Base-by-base conservation (phyloP, 2,888 invertebrate genomes). In the Aphrophora alni region DNA sequence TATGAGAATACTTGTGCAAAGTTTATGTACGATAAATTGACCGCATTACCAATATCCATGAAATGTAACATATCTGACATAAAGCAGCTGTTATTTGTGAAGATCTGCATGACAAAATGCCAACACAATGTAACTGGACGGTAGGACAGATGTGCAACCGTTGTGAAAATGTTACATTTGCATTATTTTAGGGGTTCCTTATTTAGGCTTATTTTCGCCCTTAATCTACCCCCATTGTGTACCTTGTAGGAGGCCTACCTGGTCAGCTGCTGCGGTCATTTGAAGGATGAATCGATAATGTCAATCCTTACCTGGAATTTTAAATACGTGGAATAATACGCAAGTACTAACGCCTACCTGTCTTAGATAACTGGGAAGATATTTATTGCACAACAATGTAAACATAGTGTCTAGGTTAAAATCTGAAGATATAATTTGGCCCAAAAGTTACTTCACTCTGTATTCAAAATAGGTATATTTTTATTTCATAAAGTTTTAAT, bases 161-260 rank as follows among this genome's bases (percentile, higher is more conserved):
- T 14, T 44, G 8, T 14, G 59, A 59, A 59, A 59, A 59, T 59
- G 59, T 33, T 25, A 74, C 70, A 77, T 77, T 77, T 77, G 77
- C 77, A 77, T 77, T 77, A 77, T 69, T 77, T 71, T 44, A 21
- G 77, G 69, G 68, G 77, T 25, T 38, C 12, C 38, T 51, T 78
- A 78, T 78, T 78, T 78, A 72, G 78, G 78, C 78, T 59, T 72
- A 78, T 78, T 78, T 78, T 78, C 27, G 72, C 78, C 78, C 78
- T 33, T 72, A 78, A 78, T 78, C 78, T 78, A 59, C 1, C 72
- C 78, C 59, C 59, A 59, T 59, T 78, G 71, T 78, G 78, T 72
- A 44, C 44, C 21, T 38, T 17, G 51, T 77, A 77, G 71, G 77
- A 38, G 21, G 70, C 26, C n/a, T 68, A 71, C 71, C 71, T 78